Evolutionary conservation across 2,113 vertebrate species (phyloP).

Genomic region (Myodes glareolus): DNA sequence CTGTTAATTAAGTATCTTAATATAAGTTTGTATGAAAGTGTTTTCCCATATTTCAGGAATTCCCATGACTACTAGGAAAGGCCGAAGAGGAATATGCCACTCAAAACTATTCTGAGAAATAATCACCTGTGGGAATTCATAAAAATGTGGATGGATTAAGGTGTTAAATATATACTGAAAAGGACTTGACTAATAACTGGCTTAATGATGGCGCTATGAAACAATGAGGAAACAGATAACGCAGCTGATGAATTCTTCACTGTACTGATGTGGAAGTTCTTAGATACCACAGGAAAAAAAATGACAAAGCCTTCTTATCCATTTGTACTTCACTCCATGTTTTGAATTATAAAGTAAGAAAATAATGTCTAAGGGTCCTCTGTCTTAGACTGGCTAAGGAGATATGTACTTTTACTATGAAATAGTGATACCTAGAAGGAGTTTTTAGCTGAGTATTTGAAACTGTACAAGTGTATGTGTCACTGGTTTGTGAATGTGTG

Average conservation of each 20-base stretch:
- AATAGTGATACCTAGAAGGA: background rate
- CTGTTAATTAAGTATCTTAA: constrained; percentile 51
- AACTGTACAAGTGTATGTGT: background rate
- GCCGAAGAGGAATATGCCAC: background rate
- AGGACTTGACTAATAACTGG: constrained; percentile 32
- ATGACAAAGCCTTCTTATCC: background rate
- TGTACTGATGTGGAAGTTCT: constrained; percentile 17
- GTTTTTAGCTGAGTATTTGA: background rate
- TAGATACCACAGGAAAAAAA: background rate
- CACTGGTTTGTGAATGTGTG: background rate
- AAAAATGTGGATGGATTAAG: constrained; percentile 44
- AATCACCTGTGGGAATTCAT: constrained; percentile 59
- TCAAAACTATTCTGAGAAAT: constrained; percentile 54
- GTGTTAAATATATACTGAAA: constrained; percentile 46
- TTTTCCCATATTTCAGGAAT: constrained; percentile 46
- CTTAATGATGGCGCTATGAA: constrained; percentile 35
- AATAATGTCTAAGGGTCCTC: background rate
- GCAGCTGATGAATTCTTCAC: constrained; percentile 31
- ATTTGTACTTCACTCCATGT: background rate
- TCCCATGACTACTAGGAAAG: constrained; percentile 35
- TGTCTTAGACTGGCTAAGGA: background rate
- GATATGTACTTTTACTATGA: background rate
- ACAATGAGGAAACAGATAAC: constrained; percentile 35
- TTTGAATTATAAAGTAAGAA: constrained; percentile 33
- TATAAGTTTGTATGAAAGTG: background rate